Evolutionary conservation across 2,113 vertebrate species (phyloP).

Genomic region (Thamnophis sirtalis): DNA sequence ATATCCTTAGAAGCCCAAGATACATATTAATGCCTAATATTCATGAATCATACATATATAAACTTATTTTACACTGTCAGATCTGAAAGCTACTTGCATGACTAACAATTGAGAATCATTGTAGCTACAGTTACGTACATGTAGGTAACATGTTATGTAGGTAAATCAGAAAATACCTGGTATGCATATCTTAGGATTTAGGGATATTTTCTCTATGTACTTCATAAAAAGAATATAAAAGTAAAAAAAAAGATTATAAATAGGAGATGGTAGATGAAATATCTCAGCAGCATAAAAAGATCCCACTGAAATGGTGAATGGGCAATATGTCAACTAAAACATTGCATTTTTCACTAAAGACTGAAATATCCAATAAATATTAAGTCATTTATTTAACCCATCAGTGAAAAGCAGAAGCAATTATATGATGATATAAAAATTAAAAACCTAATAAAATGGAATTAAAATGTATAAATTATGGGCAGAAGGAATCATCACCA

Average conservation of each 20-base stretch:
- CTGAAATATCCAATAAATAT: neutral
- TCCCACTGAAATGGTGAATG: neutral
- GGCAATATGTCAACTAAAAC: neutral
- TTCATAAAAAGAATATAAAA: neutral
- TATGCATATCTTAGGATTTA: neutral
- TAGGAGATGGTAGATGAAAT: neutral
- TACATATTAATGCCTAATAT: neutral
- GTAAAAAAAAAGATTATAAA: neutral
- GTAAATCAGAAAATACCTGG: neutral
- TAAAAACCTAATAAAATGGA: neutral
- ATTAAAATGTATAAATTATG: neutral
- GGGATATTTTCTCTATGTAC: neutral
- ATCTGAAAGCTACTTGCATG: neutral
- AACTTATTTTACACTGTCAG: neutral
- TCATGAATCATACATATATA: neutral
- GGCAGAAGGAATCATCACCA: neutral
- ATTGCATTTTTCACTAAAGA: neutral
- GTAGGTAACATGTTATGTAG: too few species aligned
- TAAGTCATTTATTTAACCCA: neutral
- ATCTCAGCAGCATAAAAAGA: neutral
- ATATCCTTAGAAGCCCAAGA: neutral
- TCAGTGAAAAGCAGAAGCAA: neutral
- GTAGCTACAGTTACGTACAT: neutral
- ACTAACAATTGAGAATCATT: neutral
- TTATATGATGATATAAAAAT: neutral